Conservation (phyloP, 2,113 vertebrate genomes). For the Panthera tigris region DNA sequence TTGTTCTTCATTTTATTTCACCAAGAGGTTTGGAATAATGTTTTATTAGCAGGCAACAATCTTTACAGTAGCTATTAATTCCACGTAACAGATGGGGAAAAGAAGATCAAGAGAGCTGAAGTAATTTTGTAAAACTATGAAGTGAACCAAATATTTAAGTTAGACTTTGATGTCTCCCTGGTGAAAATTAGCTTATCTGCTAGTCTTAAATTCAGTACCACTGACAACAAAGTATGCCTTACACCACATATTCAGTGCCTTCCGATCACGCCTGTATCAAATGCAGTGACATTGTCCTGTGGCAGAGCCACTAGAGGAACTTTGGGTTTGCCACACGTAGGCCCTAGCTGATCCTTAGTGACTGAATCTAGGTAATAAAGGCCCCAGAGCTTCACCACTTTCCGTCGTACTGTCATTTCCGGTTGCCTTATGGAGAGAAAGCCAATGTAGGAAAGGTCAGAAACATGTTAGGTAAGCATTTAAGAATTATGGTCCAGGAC, state of each 20-base stretch:
- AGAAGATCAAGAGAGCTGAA: neutral
- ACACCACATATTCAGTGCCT: neutral
- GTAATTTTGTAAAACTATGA: neutral
- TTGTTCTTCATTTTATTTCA: slow-evolving; percentile 39
- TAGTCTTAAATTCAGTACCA: neutral
- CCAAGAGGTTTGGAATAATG: neutral
- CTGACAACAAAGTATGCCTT: neutral
- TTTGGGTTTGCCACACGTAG: neutral
- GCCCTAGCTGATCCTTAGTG: neutral
- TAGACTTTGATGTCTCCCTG: neutral
- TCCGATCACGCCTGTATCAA: neutral
- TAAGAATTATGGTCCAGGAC: neutral
- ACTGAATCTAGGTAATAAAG: neutral
- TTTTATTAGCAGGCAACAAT: neutral
- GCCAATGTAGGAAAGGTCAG: neutral
- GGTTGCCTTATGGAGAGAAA: neutral
- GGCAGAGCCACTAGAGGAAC: neutral
- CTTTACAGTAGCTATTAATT: neutral
- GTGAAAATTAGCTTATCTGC: neutral
- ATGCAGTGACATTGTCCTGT: neutral
- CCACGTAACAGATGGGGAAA: neutral
- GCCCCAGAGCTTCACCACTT: neutral
- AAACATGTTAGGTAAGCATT: neutral
- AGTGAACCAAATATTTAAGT: neutral
- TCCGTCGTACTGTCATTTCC: neutral